A percentile compares a stretch with the other conserved stretches of the same genome.
phyloP scores from a whole-genome alignment of 2,888 invertebrate genomes.

The Cephus runcator region DNA sequence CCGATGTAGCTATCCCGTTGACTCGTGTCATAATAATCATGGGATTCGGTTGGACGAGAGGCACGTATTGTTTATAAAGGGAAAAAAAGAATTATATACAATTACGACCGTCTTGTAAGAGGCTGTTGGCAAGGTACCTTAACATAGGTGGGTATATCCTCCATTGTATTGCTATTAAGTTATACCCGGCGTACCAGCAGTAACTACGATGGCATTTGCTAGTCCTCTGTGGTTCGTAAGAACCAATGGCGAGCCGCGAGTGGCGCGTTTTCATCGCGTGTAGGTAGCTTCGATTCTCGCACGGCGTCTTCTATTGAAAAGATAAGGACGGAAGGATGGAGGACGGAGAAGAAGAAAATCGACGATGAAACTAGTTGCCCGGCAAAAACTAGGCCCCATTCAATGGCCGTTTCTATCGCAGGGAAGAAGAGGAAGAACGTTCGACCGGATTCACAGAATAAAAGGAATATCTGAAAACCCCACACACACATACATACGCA shows the following conservation, averaged over 20 bases:
- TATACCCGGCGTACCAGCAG: background rate
- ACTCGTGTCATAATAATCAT: background rate
- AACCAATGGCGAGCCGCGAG: background rate
- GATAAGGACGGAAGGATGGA: background rate
- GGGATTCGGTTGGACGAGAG: background rate
- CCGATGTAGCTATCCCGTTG: background rate
- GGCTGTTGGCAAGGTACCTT: background rate
- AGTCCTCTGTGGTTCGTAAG: background rate
- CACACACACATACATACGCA: background rate
- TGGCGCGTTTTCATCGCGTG: background rate
- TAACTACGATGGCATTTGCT: background rate
- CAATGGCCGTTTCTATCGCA: slow-evolving; percentile 46
- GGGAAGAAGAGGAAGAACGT: background rate
- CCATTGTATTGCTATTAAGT: background rate
- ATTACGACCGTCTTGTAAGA: background rate
- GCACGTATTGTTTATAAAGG: background rate
- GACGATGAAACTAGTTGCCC: slow-evolving; percentile 49
- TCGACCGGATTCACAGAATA: background rate
- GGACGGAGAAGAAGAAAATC: slow-evolving; percentile 38
- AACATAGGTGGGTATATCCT: background rate
- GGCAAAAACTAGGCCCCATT: slow-evolving; percentile 57
- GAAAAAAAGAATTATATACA: background rate
- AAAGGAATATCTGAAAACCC: background rate
- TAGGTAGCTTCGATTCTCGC: background rate
- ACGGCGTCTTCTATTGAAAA: background rate